phyloP scores from a whole-genome alignment of 2,888 invertebrate species.

The Cephus pulcher region DNA sequence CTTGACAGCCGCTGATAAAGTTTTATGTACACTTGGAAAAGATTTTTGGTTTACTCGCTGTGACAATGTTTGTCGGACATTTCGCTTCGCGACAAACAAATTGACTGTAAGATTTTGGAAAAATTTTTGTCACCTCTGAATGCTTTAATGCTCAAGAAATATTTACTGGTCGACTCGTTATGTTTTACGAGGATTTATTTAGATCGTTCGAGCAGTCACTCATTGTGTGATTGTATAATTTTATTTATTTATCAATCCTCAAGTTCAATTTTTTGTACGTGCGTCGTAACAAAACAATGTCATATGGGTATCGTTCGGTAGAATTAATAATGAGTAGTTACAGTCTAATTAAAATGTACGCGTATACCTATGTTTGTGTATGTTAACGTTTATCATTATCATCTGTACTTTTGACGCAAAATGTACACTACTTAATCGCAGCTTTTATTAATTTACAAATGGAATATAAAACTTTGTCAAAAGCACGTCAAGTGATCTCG shows the following conservation, averaged over 20 bases:
- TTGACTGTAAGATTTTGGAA: not conserved
- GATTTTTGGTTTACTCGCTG: not conserved
- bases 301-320: not conserved
- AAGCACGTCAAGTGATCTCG: not conserved
- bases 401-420: not conserved
- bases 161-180: not conserved
- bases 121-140: not conserved
- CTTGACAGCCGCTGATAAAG: not conserved
- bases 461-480: not conserved
- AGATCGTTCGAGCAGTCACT: not conserved
- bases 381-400: not conserved
- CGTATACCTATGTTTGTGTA: not conserved
- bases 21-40: not conserved
- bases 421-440: not conserved
- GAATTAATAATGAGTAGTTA: not conserved
- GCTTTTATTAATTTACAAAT: not conserved
- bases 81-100: not conserved
- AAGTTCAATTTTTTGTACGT: not conserved
- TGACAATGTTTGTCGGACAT: not conserved
- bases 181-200: not conserved
- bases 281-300: not conserved
- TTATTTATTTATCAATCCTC: not conserved
- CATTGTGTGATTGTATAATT: not conserved
- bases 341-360: not conserved
- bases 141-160: not conserved